Percentiles rank a stretch among this genome's conserved stretches.
Conservation (phyloP, 1,140 invertebrate species). For the Dysdera silvatica region DNA sequence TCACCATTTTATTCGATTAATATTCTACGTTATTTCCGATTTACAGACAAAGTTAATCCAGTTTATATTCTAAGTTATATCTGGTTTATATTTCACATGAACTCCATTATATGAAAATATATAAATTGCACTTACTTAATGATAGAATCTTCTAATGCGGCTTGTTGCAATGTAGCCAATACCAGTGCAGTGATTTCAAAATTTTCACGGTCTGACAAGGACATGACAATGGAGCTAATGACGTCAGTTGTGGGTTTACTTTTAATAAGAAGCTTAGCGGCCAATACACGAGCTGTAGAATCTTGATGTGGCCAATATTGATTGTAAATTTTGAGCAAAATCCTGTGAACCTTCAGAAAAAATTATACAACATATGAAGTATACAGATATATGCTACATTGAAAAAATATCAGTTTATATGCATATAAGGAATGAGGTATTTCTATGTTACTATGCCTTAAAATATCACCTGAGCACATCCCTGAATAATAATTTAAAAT, state of each 20-base stretch:
- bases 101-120: conserved; percentile 6
- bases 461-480: too few species aligned
- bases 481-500: too few species aligned
- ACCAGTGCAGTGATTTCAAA: conserved; percentile 15
- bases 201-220: not conserved
- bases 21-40: conserved; percentile 57
- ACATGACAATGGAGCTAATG: conserved; percentile 5
- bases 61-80: conserved; percentile 44
- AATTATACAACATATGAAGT: not conserved
- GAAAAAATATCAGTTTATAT: too few species aligned
- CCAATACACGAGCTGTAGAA: conserved; percentile 60
- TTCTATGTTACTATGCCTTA: too few species aligned
- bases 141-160: conserved; percentile 3
- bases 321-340: conserved; percentile 50
- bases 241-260: conserved; percentile 30
- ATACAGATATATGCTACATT: too few species aligned
- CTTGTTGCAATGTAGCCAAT: conserved; percentile 7
- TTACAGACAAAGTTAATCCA: conserved; percentile 60
- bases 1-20: conserved; percentile 62
- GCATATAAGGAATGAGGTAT: too few species aligned
- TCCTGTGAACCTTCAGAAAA: conserved; percentile 6
- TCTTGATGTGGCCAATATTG: conserved; percentile 57
- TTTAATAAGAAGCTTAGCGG: conserved; percentile 62
- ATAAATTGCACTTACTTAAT: not conserved
- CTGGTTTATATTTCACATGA: conserved; percentile 35